These are phyloP conservation scores for Gambusia holbrooki DNA, from an alignment of 2,113 vertebrate genomes.

Conservation along the genomic window DNA sequence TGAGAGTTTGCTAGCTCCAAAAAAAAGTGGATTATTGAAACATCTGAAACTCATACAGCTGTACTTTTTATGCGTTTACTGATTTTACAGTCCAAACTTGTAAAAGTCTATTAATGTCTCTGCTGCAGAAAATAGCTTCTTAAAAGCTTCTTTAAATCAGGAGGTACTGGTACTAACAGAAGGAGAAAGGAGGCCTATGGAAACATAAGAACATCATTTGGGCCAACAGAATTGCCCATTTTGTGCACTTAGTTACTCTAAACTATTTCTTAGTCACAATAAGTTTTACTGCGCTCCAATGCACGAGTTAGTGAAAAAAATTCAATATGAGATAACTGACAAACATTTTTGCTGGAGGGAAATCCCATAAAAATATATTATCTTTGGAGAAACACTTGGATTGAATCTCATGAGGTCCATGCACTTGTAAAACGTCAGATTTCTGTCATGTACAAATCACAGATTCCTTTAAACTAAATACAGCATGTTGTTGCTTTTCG, in stretches of 20 bases:
- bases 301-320: background rate
- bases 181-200: background rate
- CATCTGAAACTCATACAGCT: background rate
- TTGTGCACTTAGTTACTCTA: background rate
- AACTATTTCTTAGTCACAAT: background rate
- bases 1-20: background rate
- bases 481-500: too few species aligned
- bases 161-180: background rate
- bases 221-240: background rate
- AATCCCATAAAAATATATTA: background rate
- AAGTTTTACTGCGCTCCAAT: background rate
- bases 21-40: background rate
- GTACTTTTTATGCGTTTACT: background rate
- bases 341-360: background rate
- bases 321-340: background rate
- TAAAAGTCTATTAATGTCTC: background rate
- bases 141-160: background rate
- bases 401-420: background rate
- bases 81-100: background rate
- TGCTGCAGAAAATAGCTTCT: background rate
- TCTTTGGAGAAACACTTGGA: background rate
- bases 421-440: background rate
- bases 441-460: too few species aligned
- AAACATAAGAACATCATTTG: background rate
- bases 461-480: too few species aligned